Percentiles rank a stretch among this genome's conserved stretches.
Conservation (phyloP, 2,797 vertebrate genomes). For the Benthosema pterotum region DNA sequence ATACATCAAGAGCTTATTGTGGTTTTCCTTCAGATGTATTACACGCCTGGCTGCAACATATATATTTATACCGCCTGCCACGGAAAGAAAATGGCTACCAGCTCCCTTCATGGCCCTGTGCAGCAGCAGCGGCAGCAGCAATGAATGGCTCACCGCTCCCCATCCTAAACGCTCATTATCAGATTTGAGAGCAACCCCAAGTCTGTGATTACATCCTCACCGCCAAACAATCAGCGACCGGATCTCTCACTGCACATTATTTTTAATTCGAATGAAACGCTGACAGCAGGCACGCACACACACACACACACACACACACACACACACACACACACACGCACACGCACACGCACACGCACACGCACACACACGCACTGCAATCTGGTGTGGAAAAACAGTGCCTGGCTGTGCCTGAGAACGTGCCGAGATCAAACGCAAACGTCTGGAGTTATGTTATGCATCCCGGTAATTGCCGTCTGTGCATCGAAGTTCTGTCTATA, state of each 20-base stretch:
- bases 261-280: slow-evolving; percentile 72
- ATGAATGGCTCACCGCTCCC: slow-evolving; percentile 57
- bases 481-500: slow-evolving; percentile 71
- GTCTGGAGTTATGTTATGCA: slow-evolving; percentile 62
- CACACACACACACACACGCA: slow-evolving; percentile 47
- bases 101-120: slow-evolving; percentile 37
- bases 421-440: slow-evolving; percentile 69
- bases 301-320: slow-evolving; percentile 33
- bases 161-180: slow-evolving; percentile 70
- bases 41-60: slow-evolving; percentile 48
- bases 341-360: slow-evolving; percentile 35
- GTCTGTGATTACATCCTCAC: slow-evolving; percentile 71
- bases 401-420: slow-evolving; percentile 50
- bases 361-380: slow-evolving; percentile 43
- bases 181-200: slow-evolving; percentile 72
- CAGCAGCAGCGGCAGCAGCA: slow-evolving; percentile 36
- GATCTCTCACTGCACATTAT: slow-evolving; percentile 65
- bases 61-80: slow-evolving; percentile 52
- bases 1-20: slow-evolving; percentile 40
- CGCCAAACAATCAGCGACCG: slow-evolving; percentile 64
- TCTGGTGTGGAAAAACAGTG: slow-evolving; percentile 56
- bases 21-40: slow-evolving; percentile 53
- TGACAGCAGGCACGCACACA: slow-evolving; percentile 52
- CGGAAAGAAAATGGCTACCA: slow-evolving; percentile 61
- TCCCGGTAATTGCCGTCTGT: slow-evolving; percentile 76